Percentiles rank a stretch among this genome's conserved stretches.
phyloP scores from a whole-genome alignment of 2,888 invertebrate genomes.

The Netelia virgata region DNA sequence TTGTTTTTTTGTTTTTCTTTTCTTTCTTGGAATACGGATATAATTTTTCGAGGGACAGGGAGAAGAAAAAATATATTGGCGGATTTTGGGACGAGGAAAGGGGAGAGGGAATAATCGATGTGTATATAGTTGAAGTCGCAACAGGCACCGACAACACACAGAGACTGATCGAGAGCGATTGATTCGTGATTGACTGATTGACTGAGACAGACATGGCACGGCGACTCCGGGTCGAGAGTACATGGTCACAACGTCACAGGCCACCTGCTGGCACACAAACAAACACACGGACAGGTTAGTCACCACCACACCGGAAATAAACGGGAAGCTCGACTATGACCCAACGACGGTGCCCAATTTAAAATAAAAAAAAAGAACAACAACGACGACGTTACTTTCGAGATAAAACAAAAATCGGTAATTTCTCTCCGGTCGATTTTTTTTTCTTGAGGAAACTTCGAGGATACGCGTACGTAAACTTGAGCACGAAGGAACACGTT shows the following conservation, averaged over 20 bases:
- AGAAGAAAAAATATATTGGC: constrained; percentile 47
- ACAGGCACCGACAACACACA: constrained; percentile 81
- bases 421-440: background rate
- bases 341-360: constrained; percentile 6
- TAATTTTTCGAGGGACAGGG: constrained; percentile 48
- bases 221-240: constrained; percentile 82
- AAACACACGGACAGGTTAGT: constrained; percentile 85
- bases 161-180: constrained; percentile 77
- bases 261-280: constrained; percentile 85
- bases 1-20: no score
- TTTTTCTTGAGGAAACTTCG: background rate
- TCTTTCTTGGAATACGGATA: constrained; percentile 4
- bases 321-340: constrained; percentile 61
- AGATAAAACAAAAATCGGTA: background rate
- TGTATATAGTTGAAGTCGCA: constrained; percentile 66
- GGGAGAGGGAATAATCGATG: constrained; percentile 38
- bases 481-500: background rate
- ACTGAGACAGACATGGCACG: constrained; percentile 85
- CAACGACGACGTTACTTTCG: no score
- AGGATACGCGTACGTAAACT: background rate
- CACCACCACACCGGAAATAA: constrained; percentile 83
- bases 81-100: constrained; percentile 60
- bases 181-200: constrained; percentile 76
- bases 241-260: constrained; percentile 85
- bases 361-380: constrained; percentile 18